Evolutionary conservation across 2,888 invertebrate genomes (phyloP), one percentile per base, ranked within the genome.

Genomic region (Dascillus cervinus): DNA sequence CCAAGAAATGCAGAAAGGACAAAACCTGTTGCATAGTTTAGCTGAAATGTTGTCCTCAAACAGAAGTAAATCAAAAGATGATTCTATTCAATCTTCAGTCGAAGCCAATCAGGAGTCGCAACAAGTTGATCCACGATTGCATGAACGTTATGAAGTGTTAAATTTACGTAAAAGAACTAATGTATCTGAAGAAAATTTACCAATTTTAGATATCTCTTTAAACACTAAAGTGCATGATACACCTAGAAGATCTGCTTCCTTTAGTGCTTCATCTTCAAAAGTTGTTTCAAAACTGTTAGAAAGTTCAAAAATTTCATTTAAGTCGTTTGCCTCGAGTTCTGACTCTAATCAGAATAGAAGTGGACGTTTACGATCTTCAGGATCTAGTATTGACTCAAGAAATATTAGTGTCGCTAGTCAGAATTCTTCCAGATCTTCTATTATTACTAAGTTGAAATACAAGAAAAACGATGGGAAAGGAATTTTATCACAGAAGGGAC

Each of bases 51-150:
- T 48, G 12, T 45, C 37, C 29, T 15, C 35, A 2, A 26, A 34
- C 9, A 31, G 30, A 13, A 24, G 26, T 9, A 30, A 22, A 13
- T 31, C 24, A 11, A 13, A 29, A 15, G 27, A 15, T n/a, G 44
- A 44, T 37, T 44, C 41, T 1, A 42, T 40, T 8, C 44, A 41
- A 25, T 43, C 44, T 3, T 44, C 44, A 3, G 36, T 41, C 13
- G 41, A 44, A 28, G n/a, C n/a, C n/a, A n/a, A n/a, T n/a, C 32
- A 34, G 2, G 33, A 29, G 11, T 26, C 29, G 1, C 27, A 32
- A 5, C 21, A 26, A 26, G 32, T 31, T 19, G 32, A 39, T 8
- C 28, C 27, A 4, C n/a, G n/a, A n/a, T 9, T 23, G 5, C 10
- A 22, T 21, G 12, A n/a, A n/a, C n/a, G n/a, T n/a, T n/a, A n/a